A percentile compares a stretch with the other conserved stretches of the same genome.
phyloP scores from a whole-genome alignment of 2,113 vertebrate species.

The Sebastes fasciatus region DNA sequence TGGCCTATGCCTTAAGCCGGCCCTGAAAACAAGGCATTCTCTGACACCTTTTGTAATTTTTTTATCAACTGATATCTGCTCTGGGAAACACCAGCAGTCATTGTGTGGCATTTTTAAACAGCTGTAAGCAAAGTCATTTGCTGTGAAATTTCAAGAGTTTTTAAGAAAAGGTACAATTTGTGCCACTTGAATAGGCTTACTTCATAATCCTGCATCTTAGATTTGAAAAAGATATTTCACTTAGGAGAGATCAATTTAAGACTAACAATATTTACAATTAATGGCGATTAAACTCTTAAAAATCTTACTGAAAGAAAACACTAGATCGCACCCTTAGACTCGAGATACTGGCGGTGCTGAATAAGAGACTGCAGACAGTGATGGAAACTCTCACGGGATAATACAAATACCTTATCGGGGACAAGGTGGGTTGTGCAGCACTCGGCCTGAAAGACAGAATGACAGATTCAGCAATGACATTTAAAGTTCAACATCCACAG shows the following conservation, averaged over 20 bases:
- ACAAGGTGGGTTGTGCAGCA: slow-evolving; percentile 14
- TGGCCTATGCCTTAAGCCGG: no score
- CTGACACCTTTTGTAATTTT: not conserved
- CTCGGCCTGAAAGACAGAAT: slow-evolving; percentile 52
- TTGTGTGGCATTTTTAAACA: not conserved
- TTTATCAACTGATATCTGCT: not conserved
- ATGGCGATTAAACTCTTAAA: not conserved
- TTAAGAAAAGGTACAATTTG: not conserved
- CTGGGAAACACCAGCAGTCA: not conserved
- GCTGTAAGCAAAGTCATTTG: not conserved
- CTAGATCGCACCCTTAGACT: not conserved
- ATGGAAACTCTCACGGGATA: slow-evolving; percentile 16
- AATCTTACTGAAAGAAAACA: not conserved
- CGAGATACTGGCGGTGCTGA: not conserved
- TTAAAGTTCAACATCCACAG: slow-evolving; percentile 72
- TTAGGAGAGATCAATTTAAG: not conserved
- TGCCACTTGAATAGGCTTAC: not conserved
- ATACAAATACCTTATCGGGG: slow-evolving; percentile 45
- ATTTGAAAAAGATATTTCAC: not conserved
- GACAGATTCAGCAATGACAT: slow-evolving; percentile 64
- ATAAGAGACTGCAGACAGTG: slow-evolving; percentile 7
- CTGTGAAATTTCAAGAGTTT: not conserved
- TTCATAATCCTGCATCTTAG: not conserved
- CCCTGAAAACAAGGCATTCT: not conserved
- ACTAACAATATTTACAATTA: not conserved